Evolutionary conservation across 2,888 invertebrate genomes (phyloP).

Genomic region (Patella pellucida): DNA sequence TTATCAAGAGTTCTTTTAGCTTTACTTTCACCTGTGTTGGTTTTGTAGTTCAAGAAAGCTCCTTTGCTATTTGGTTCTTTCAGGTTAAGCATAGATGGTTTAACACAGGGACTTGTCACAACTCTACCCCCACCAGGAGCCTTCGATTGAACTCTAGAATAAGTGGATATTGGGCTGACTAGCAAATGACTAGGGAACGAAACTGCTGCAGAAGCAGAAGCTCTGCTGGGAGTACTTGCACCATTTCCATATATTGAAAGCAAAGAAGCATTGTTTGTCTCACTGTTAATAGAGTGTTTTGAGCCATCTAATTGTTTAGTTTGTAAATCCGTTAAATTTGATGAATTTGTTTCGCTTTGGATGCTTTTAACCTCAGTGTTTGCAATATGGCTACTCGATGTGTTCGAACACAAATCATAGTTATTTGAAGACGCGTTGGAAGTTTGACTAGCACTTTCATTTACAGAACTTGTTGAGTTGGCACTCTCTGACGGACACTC

Average conservation of each 20-base stretch:
- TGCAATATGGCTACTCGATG: not conserved
- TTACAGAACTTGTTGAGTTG: not conserved
- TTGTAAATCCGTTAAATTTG: not conserved
- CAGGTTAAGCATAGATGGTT: not conserved
- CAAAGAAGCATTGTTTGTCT: not conserved
- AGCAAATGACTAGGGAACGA: not conserved
- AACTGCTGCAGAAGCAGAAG: not conserved
- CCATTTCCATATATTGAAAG: not conserved
- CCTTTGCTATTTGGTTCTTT: not conserved
- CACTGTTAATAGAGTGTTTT: slow-evolving; percentile 6
- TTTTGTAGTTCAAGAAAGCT: not conserved
- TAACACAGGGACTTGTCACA: slow-evolving; percentile 2
- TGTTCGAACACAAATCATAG: not conserved
- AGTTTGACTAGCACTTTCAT: not conserved
- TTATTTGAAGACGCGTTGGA: not conserved
- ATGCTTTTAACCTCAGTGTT: not conserved
- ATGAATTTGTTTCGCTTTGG: not conserved
- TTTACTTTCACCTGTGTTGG: not conserved
- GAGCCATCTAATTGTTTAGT: not conserved
- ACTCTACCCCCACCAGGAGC: not conserved
- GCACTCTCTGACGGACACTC: not conserved
- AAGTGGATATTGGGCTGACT: not conserved
- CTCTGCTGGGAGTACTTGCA: not conserved
- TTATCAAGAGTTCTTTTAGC: not conserved
- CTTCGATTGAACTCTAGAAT: not conserved